Evolutionary conservation across 2,888 invertebrate species (phyloP).

Genomic region (Polyommatus icarus): DNA sequence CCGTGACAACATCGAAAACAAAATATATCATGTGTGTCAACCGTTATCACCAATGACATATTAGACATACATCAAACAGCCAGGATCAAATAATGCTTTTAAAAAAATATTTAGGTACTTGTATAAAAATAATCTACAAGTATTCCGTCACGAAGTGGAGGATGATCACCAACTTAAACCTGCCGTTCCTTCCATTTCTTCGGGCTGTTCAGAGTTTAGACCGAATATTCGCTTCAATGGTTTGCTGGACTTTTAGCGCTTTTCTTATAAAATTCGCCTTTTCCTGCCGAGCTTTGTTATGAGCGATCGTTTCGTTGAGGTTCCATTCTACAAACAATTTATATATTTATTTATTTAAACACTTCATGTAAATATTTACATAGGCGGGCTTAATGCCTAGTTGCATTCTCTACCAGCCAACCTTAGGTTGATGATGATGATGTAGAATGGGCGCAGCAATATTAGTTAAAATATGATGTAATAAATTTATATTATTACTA

Average conservation of each 20-base stretch:
- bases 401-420: too few species aligned
- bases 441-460: too few species aligned
- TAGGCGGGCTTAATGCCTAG: too few species aligned
- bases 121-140: too few species aligned
- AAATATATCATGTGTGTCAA: not conserved
- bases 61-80: not conserved
- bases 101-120: not conserved
- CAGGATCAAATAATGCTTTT: not conserved
- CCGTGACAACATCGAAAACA: not conserved
- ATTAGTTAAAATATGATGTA: too few species aligned
- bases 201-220: not conserved
- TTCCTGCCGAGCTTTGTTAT: slow-evolving; percentile 4
- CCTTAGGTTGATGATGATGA: too few species aligned
- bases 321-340: slow-evolving; percentile 4
- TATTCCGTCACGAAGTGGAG: not conserved
- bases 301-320: not conserved
- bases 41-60: not conserved
- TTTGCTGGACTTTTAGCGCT: slow-evolving; percentile 1
- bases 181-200: not conserved
- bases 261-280: not conserved
- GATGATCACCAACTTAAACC: not conserved
- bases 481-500: too few species aligned
- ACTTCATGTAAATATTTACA: too few species aligned
- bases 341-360: too few species aligned
- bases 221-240: not conserved